A percentile compares a stretch with the other conserved stretches of the same genome.
Conservation (phyloP, 2,113 vertebrate species). For the Pipa parva region DNA sequence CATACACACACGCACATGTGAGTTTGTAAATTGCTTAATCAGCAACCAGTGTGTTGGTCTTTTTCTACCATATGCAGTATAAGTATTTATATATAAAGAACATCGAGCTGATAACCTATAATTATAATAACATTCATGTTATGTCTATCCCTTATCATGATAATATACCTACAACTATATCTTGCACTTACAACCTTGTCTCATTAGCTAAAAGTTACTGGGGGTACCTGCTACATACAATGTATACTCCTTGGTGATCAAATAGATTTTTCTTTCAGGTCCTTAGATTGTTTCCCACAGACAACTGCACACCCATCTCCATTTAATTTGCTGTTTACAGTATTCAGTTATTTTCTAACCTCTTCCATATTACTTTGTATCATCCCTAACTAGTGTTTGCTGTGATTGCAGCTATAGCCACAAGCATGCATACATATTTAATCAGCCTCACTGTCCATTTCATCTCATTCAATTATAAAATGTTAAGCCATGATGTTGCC, state of each 20-base stretch:
- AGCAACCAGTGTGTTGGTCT: too few relatives aligned
- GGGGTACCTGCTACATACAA: neutral
- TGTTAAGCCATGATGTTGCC: slow-evolving; percentile 22
- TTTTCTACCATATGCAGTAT: too few relatives aligned
- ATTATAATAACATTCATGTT: too few relatives aligned
- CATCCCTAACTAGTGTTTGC: slow-evolving; percentile 2
- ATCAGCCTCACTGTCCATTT: slow-evolving; percentile 26
- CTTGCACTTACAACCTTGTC: too few relatives aligned
- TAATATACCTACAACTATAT: too few relatives aligned
- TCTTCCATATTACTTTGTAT: neutral
- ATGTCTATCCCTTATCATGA: too few relatives aligned
- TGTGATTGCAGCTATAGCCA: neutral
- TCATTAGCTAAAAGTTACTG: too few relatives aligned
- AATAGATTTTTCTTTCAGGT: neutral
- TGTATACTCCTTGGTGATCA: too few relatives aligned
- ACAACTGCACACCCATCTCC: neutral
- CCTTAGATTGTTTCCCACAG: neutral
- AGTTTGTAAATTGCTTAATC: too few relatives aligned
- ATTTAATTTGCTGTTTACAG: neutral
- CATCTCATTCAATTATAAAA: slow-evolving; percentile 35
- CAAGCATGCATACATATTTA: slow-evolving; percentile 29
- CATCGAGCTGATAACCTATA: too few relatives aligned
- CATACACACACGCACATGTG: too few relatives aligned
- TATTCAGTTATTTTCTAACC: neutral
- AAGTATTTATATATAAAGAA: too few relatives aligned